A percentile compares a stretch with the other conserved stretches of the same genome.
Conservation (phyloP, 1,140 invertebrate genomes). For the Samia ricini region DNA sequence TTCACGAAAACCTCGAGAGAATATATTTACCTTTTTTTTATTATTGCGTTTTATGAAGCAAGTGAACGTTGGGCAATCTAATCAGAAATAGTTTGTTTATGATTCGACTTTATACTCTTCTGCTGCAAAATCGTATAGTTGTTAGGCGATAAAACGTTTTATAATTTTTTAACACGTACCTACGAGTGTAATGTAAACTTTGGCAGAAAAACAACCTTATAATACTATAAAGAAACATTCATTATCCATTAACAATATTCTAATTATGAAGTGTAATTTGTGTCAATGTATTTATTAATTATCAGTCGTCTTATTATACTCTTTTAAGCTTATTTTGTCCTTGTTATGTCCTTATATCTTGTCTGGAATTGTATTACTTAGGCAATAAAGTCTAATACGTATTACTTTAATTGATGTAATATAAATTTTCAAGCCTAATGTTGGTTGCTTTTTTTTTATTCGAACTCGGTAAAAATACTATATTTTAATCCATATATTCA, state of each 20-base stretch:
- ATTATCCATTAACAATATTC: neutral
- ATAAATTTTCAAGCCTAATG: too few relatives aligned
- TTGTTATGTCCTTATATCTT: neutral
- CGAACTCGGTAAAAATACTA: too few relatives aligned
- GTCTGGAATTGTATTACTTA: neutral
- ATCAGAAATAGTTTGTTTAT: constrained; percentile 56
- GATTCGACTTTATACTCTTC: constrained; percentile 46
- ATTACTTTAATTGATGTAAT: too few relatives aligned
- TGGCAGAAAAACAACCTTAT: neutral
- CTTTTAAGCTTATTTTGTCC: neutral
- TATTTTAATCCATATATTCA: too few relatives aligned
- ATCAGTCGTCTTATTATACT: neutral
- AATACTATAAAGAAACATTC: neutral
- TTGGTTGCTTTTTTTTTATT: too few relatives aligned
- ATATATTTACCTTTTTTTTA: constrained; percentile 5
- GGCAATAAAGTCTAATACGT: neutral
- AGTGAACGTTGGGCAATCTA: constrained; percentile 30
- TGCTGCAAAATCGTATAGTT: constrained; percentile 46
- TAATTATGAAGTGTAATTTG: neutral
- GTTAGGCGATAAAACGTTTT: constrained; percentile 32
- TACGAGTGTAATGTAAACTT: neutral
- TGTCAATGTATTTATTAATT: too few relatives aligned
- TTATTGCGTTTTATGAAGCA: constrained; percentile 28
- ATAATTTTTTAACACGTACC: neutral
- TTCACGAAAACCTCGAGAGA: neutral